A percentile compares a stretch with the other conserved stretches of the same genome.
Evolutionary conservation across 2,888 invertebrate species (phyloP).

Genomic region (Melitaea athalia): DNA sequence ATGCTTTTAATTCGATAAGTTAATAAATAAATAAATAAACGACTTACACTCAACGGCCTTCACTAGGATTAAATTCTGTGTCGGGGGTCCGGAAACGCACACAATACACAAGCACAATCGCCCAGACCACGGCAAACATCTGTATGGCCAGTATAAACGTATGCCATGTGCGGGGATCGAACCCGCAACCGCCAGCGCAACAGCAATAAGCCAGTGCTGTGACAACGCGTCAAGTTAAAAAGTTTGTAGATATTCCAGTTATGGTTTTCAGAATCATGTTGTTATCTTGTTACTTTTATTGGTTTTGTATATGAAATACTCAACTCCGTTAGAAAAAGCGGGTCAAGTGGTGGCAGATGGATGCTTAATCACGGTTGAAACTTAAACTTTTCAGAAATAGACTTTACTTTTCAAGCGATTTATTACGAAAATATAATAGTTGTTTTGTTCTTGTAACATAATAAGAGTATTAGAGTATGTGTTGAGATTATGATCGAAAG

Average conservation of each 20-base stretch:
- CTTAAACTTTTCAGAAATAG: slow-evolving; percentile 2
- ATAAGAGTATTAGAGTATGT: not conserved
- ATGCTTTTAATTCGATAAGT: not conserved
- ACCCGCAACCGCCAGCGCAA: no score
- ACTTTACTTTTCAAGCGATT: not conserved
- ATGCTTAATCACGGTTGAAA: slow-evolving; percentile 11
- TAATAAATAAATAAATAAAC: no score
- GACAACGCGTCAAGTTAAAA: no score
- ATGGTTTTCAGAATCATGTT: not conserved
- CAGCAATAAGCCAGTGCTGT: no score
- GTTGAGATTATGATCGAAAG: no score
- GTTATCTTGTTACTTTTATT: not conserved
- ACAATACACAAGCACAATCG: no score
- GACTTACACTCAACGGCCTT: no score
- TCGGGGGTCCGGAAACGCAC: no score
- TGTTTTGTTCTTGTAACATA: not conserved
- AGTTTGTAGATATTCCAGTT: not conserved
- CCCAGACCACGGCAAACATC: no score
- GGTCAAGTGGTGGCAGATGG: slow-evolving; percentile 9
- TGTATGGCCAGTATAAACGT: no score
- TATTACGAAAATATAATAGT: not conserved
- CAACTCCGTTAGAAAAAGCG: not conserved
- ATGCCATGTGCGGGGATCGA: no score
- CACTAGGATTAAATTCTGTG: no score
- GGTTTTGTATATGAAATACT: not conserved